These are phyloP conservation scores for Heliconius himera DNA, from an alignment of 1,140 invertebrate genomes.

Conservation along the genomic window DNA sequence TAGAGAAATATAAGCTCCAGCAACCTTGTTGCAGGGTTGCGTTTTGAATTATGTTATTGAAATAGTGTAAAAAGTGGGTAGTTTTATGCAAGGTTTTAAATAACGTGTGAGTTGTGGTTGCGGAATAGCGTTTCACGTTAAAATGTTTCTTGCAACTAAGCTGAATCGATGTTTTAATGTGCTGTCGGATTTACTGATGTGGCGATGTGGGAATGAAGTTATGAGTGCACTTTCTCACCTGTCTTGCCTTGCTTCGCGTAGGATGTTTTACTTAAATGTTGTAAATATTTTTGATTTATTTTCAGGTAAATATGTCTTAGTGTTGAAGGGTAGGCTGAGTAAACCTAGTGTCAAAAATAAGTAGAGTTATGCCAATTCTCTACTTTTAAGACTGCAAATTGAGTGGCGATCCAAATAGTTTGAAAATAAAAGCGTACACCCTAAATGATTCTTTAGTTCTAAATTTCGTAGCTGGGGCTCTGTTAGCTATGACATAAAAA, in stretches of 20 bases:
- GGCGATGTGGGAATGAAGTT: background rate
- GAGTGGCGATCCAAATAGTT: too few species aligned
- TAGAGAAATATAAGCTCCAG: slow-evolving; percentile 17
- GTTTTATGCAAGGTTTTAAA: slow-evolving; percentile 33
- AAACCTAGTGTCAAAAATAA: too few species aligned
- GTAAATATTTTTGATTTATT: too few species aligned
- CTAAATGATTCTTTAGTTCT: too few species aligned
- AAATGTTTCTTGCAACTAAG: background rate
- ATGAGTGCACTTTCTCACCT: background rate
- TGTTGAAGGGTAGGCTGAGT: too few species aligned
- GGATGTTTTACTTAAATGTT: too few species aligned
- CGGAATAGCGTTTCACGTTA: background rate
- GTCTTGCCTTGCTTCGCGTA: background rate
- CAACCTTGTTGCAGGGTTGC: background rate
- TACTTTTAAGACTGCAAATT: too few species aligned
- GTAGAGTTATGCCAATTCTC: too few species aligned
- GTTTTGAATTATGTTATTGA: slow-evolving; percentile 12
- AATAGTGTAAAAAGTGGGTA: slow-evolving; percentile 21
- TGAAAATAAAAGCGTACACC: too few species aligned
- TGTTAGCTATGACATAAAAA: too few species aligned
- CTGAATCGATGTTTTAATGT: background rate
- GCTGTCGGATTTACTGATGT: background rate
- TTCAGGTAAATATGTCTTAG: too few species aligned
- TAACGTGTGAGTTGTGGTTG: background rate
- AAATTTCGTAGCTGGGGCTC: too few species aligned